These are phyloP conservation scores for Micronycteris hirsuta DNA, from an alignment of 2,113 vertebrate genomes.

Conservation along the genomic window DNA sequence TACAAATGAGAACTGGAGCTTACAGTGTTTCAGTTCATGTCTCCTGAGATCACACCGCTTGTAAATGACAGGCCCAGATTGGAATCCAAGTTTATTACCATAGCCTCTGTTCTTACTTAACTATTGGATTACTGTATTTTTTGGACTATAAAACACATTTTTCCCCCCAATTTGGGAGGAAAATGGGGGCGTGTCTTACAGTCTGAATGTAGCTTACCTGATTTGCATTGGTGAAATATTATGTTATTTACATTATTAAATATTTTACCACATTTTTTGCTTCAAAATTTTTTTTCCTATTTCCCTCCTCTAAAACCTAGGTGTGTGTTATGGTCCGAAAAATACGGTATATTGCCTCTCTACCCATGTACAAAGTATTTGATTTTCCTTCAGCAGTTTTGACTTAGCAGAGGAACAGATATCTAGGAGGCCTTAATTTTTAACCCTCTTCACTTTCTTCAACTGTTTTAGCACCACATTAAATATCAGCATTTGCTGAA, in stretches of 20 bases:
- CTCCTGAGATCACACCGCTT: background rate
- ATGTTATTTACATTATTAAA: no score
- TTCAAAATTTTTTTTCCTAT: no score
- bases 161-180: no score
- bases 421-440: background rate
- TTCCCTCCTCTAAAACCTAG: no score
- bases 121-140: no score
- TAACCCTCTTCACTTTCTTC: background rate
- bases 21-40: background rate
- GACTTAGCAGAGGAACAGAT: background rate
- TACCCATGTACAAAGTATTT: background rate
- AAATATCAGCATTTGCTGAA: constrained; percentile 99
- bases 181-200: no score
- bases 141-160: no score
- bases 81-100: background rate
- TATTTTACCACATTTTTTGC: no score
- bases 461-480: constrained; percentile 91
- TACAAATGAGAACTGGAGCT: background rate
- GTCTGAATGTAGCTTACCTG: no score
- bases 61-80: background rate
- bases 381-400: background rate
- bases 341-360: background rate
- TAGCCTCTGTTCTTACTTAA: background rate
- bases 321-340: no score
- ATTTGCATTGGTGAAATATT: no score